Base-by-base conservation (phyloP, 2,113 vertebrate genomes). In the Pangasianodon hypophthalmus region DNA sequence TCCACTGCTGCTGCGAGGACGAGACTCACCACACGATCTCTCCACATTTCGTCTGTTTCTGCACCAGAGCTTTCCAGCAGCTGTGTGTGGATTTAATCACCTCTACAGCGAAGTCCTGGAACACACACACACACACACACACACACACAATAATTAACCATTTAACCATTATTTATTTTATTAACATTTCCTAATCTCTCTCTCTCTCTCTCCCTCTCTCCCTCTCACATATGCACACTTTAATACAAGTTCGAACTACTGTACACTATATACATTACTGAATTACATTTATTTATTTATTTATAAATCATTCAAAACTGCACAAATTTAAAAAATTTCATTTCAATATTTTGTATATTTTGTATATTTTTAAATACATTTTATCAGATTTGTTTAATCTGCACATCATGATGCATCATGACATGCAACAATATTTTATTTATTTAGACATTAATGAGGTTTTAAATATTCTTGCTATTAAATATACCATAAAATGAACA, bases 41-140 rank as follows among this genome's bases (percentile, higher is more conserved):
- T 29, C 96, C 96, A 91, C 93, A 90, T n/a, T 97, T 95, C 44
- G 92, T 91, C 92, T 96, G 96, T 93, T 96, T 97, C 91, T 96
- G 96, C 90, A 99, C 95, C 94, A 99, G 95, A 81, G 96, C 96
- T 94, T 95, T 97, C 98, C 98, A 99, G 93, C 94, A 96, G 93
- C 97, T 94, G 85, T 99, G 98, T 69, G 97, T 95, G 85, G 96
- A 97, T 91, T 96, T 96, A 90, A 99, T 97, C 73, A 99, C 92
- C 90, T 97, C 95, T 89, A 97, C 83, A 84, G 98, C 98, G 96
- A 99, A 99, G 87, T 97, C 97, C 98, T 99, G 71, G 29, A 87
- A 91, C 10, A 90, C n/a, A n/a, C 54, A 77, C 24, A 24, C 29
- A 1, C 14, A 6, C 37, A 6, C 37, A 91, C 10, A 90, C n/a